These are phyloP conservation scores for Drosophila monieri DNA, from an alignment of 2,888 invertebrate genomes.

Conservation along the genomic window DNA sequence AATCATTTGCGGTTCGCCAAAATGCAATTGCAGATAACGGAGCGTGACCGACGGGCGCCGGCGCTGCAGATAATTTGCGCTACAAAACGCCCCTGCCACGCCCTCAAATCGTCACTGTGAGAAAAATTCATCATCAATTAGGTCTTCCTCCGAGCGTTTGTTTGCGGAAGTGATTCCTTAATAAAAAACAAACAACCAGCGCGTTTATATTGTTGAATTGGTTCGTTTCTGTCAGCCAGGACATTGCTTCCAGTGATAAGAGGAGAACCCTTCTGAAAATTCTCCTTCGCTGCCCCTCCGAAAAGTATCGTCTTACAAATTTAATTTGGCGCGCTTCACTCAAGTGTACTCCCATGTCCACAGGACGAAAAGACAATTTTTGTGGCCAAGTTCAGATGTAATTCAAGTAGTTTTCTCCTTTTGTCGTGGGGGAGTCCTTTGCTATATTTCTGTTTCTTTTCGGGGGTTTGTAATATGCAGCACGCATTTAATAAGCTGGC, in stretches of 20 bases:
- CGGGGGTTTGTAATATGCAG: conserved; percentile 56
- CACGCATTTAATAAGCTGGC: conserved; percentile 71
- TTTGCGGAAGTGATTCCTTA: conserved; percentile 73
- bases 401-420: conserved; percentile 70
- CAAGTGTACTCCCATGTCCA: conserved; percentile 70
- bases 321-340: conserved; percentile 81
- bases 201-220: conserved; percentile 63
- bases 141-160: conserved; percentile 46
- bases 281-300: conserved; percentile 8
- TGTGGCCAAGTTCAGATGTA: conserved; percentile 68
- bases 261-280: conserved; percentile 51
- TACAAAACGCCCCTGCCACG: conserved; percentile 8
- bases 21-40: conserved; percentile 52
- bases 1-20: conserved; percentile 77
- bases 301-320: conserved; percentile 79
- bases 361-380: conserved; percentile 62
- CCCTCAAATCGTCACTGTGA: conserved; percentile 39
- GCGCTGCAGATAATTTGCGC: conserved; percentile 46
- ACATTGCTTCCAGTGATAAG: conserved; percentile 50
- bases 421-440: conserved; percentile 52
- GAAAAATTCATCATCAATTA: conserved; percentile 46
- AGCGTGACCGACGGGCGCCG: conserved; percentile 60
- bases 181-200: conserved; percentile 58
- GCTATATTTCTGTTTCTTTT: conserved; percentile 17
- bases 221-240: conserved; percentile 40